These are phyloP conservation scores for Conus ventricosus DNA, from an alignment of 1,140 invertebrate genomes.

Conservation along the genomic window DNA sequence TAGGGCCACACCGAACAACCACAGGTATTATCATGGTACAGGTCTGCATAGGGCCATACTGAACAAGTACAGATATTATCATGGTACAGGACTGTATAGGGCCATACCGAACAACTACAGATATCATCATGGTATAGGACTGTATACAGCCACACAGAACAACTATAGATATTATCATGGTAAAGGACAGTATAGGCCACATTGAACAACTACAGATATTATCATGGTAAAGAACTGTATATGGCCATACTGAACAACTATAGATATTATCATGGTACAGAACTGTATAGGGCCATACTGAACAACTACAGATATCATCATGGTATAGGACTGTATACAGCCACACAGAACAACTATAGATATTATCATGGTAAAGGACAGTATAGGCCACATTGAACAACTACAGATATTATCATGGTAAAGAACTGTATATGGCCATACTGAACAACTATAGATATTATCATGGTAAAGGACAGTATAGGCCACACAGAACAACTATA, in stretches of 20 bases:
- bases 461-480: neutral
- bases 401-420: no score
- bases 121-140: neutral
- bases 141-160: neutral
- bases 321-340: neutral
- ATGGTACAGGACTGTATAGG: no score
- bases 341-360: no score
- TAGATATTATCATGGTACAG: neutral
- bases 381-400: no score
- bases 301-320: neutral
- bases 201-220: no score
- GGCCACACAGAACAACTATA: no score
- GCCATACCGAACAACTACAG: neutral
- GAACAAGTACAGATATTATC: neutral
- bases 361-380: no score
- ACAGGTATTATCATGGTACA: neutral
- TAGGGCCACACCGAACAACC: neutral
- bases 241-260: neutral
- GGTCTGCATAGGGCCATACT: no score
- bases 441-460: neutral
- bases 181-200: no score
- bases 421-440: neutral
- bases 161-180: no score
- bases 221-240: no score
- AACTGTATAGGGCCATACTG: no score